Conservation (phyloP, 1,140 invertebrate genomes). For the Coelopa frigida region DNA sequence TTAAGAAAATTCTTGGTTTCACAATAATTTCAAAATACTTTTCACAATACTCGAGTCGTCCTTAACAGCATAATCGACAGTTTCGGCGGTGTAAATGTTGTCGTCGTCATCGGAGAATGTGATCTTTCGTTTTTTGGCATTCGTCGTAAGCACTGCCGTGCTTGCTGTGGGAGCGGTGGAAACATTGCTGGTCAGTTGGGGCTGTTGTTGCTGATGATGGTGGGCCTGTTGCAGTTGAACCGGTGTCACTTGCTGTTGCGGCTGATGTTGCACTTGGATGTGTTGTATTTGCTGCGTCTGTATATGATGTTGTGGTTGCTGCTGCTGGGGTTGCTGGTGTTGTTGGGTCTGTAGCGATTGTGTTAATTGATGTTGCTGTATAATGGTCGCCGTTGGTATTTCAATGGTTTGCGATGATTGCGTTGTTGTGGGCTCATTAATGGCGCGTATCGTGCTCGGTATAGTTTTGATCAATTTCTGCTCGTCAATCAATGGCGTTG, state of each 20-base stretch:
- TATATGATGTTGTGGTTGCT: slow-evolving; percentile 22
- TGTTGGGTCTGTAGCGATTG: slow-evolving; percentile 23
- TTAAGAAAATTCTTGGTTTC: neutral
- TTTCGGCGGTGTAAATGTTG: slow-evolving; percentile 43
- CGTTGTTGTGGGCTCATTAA: slow-evolving; percentile 29
- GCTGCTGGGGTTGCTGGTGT: slow-evolving; percentile 21
- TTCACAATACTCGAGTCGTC: slow-evolving; percentile 41
- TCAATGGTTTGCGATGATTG: slow-evolving; percentile 39
- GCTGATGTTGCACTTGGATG: slow-evolving; percentile 36
- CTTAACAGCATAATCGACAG: slow-evolving; percentile 39
- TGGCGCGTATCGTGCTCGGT: slow-evolving; percentile 39
- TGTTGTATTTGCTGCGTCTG: slow-evolving; percentile 23
- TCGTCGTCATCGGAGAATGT: slow-evolving; percentile 43
- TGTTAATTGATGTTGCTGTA: slow-evolving; percentile 26
- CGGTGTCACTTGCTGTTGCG: slow-evolving; percentile 13
- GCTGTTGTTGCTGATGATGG: slow-evolving; percentile 20
- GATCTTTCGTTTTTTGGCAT: slow-evolving; percentile 42
- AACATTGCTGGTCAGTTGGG: slow-evolving; percentile 22
- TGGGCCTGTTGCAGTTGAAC: slow-evolving; percentile 13
- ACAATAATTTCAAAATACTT: slow-evolving; percentile 16
- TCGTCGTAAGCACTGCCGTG: slow-evolving; percentile 22
- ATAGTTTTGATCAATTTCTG: slow-evolving; percentile 43
- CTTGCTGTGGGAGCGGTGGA: slow-evolving; percentile 27
- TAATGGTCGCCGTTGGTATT: slow-evolving; percentile 34
- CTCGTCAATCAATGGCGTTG: slow-evolving; percentile 34